Base-by-base conservation (phyloP, 2,888 invertebrate genomes). In the Mayetiola destructor region DNA sequence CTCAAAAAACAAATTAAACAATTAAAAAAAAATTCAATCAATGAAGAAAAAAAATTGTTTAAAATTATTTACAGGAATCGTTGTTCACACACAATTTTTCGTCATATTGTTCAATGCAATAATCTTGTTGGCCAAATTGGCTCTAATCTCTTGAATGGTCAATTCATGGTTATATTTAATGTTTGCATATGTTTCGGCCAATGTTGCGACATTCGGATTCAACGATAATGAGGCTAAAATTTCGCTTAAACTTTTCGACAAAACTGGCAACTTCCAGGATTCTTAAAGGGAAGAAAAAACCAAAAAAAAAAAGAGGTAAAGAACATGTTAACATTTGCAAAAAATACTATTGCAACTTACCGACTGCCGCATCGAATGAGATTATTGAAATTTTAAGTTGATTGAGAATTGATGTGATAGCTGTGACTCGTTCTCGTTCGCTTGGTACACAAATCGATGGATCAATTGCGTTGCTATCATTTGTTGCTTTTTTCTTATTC, bases 141-240 rank as follows among this genome's bases (percentile, higher is more conserved):
- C 69, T 54, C 67, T 64, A 56, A 72, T 62, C 59, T 72, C 71
- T 18, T 66, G 66, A 30, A 69, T 61, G 63, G 70, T 68, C 56
- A 69, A 64, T 56, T 67, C 65, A 59, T 72, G 72, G 32, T 68
- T 70, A 57, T 71, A 70, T 59, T 67, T 71, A 59, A 72, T 71
- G n/a, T n/a, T n/a, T n/a, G n/a, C n/a, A 57, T 66, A 68, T 29
- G 66, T 63, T 10, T 67, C 66, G 12, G 72, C 70, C n/a, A 64
- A 66, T 54, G 67, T 64, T 61, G 72, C 72, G 2, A 68, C 65
- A 58, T 70, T 67, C 3, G 72, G 69, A 60, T 69, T 71, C 1
- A 72, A 59, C 18, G 71, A 70, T 69, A 72, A 69, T 58, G 71
- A 71, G 18, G 70, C 66, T 69, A 72, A 70, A 42, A 68, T 70